Base-by-base conservation (phyloP, 2,888 invertebrate genomes). In the Standfussiana lucernea region DNA sequence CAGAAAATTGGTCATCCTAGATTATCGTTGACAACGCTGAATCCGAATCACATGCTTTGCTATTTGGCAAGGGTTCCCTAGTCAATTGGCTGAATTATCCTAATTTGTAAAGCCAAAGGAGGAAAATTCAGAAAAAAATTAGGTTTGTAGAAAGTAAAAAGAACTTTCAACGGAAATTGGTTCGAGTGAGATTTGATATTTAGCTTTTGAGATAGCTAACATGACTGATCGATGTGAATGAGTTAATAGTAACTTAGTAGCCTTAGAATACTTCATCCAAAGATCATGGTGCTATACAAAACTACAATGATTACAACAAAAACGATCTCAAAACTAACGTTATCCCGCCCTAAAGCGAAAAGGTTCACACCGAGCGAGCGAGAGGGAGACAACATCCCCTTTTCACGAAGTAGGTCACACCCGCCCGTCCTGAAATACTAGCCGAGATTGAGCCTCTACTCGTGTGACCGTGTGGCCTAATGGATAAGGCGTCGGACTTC, bases 401-500 rank as follows among this genome's bases (percentile, higher is more conserved):
- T n/a, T 42, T n/a, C 35, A 21, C 18, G 28, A 86, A 79, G 18
- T 84, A 79, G 84, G 84, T 86, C 84, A 86, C 1, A 86, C 1
- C 32, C 50, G 53, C 3, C 7, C 35, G 47, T 21, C 40, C 83
- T 86, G 86, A 86, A 84, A 68, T 65, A 42, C 21, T n/a, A 13
- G 37, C 62, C 21, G 10, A 45, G 56, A 84, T 86, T 79, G 11
- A 84, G n/a, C 68, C 72, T 65, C 0, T 32, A 0, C 65, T 45
- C 64, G 69, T 90, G 21, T 40, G 97, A 97, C 97, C 97, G 97
- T 97, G 97, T 97, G 97, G 97, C 97, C 97, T 97, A 97, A 97
- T 97, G 97, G 97, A 97, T 97, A 97, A 97, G 97, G 97, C 97
- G 97, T 97, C 97, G 97, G 97, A 97, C 97, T 97, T 97, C 97